These are phyloP conservation scores for Piezodorus guildinii DNA, from an alignment of 1,140 invertebrate genomes.

Conservation along the genomic window DNA sequence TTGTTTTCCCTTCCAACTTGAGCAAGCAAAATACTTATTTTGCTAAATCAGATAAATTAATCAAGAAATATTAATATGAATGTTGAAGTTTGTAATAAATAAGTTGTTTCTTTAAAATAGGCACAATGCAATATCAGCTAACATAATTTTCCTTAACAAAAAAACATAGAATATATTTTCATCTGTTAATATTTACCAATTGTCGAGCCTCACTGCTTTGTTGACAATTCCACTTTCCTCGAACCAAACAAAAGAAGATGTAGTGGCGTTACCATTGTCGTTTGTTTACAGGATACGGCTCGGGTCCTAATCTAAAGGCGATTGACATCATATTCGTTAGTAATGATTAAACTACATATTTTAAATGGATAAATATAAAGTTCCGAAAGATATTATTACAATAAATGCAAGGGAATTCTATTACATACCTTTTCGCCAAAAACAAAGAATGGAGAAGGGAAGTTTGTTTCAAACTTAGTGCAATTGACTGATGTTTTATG, in stretches of 20 bases:
- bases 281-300: constrained; percentile 94
- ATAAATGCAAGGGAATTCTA: background rate
- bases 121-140: no score
- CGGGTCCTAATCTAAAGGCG: constrained; percentile 71
- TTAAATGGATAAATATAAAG: no score
- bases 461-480: constrained; percentile 67
- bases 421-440: constrained; percentile 92
- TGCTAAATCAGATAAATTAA: no score
- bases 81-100: no score
- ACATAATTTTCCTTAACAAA: no score
- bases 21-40: no score
- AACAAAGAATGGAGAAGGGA: constrained; percentile 91
- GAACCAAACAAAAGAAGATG: constrained; percentile 86
- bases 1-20: no score
- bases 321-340: no score
- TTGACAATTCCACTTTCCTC: constrained; percentile 62
- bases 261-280: constrained; percentile 91
- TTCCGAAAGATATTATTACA: no score
- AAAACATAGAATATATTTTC: background rate
- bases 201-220: constrained; percentile 63
- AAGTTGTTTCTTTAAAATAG: no score
- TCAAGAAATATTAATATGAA: no score
- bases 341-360: no score
- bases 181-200: constrained; percentile 44
- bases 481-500: constrained; percentile 97